Conservation (phyloP, 2,888 invertebrate genomes). For the Arge pagana region DNA sequence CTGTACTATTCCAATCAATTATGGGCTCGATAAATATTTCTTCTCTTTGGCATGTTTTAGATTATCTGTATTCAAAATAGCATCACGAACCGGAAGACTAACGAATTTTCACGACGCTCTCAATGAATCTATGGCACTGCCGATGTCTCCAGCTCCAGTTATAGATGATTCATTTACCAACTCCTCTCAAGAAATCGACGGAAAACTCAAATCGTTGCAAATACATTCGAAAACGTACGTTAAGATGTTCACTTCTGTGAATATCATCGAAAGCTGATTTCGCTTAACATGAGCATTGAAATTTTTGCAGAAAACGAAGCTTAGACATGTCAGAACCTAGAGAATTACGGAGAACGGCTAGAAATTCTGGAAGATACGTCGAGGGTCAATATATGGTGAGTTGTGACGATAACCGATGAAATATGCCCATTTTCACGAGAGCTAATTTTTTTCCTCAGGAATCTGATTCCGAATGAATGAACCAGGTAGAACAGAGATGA, state of each 20-base stretch:
- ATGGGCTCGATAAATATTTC: background rate
- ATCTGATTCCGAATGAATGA: constrained; percentile 44
- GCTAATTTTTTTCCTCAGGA: constrained; percentile 37
- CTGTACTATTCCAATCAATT: too few relatives aligned
- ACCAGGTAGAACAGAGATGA: background rate
- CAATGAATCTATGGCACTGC: constrained; percentile 42
- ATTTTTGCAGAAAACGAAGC: constrained; percentile 35
- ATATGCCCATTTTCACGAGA: background rate
- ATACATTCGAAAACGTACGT: constrained; percentile 51
- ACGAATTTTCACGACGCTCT: constrained; percentile 42
- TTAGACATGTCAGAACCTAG: constrained; percentile 45
- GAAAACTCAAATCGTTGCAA: constrained; percentile 49
- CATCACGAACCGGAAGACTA: constrained; percentile 33
- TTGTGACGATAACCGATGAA: background rate
- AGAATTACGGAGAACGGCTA: constrained; percentile 50
- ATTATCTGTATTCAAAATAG: constrained; percentile 4
- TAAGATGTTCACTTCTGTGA: constrained; percentile 14
- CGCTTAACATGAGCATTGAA: background rate
- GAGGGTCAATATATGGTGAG: constrained; percentile 54
- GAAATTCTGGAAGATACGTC: constrained; percentile 52
- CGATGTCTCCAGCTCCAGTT: constrained; percentile 42
- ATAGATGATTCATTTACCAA: constrained; percentile 48
- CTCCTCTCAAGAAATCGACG: constrained; percentile 51
- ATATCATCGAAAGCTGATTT: background rate
- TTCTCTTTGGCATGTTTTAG: constrained; percentile 2